These are phyloP conservation scores for Ptilorrhoa leucosticta DNA, from an alignment of 2,113 vertebrate genomes.

Conservation along the genomic window DNA sequence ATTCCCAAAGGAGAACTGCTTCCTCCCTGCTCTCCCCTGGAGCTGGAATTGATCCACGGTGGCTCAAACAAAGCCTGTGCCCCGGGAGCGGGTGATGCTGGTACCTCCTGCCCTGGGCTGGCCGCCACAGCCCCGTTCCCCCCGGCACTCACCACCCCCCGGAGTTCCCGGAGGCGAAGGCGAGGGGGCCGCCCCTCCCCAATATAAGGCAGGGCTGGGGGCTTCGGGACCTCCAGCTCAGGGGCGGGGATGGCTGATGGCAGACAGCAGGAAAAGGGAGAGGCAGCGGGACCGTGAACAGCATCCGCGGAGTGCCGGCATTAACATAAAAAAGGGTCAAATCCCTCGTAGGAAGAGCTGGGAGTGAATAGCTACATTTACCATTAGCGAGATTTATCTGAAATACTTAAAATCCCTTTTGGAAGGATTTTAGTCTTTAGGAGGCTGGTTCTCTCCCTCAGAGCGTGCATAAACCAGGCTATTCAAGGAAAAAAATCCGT, in stretches of 20 bases:
- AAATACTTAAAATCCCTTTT: conserved; percentile 7
- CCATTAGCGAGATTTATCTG: conserved; percentile 14
- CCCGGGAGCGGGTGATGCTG: not conserved
- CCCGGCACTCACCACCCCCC: not conserved
- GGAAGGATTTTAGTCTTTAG: conserved; percentile 26
- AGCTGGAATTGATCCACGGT: rapidly evolving
- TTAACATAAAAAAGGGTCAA: not conserved
- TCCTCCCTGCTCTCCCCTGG: not conserved
- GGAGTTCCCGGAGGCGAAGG: not conserved
- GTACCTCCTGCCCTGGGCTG: not conserved
- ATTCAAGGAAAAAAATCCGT: not conserved
- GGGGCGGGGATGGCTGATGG: not conserved
- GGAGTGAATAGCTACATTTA: not conserved
- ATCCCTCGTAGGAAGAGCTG: not conserved
- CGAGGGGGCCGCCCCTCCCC: rapidly evolving
- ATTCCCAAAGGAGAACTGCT: not conserved
- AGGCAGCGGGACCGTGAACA: rapidly evolving
- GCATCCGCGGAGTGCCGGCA: rapidly evolving
- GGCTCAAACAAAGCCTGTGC: not conserved
- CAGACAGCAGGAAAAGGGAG: not conserved
- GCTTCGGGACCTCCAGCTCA: not conserved
- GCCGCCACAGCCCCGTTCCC: rapidly evolving
- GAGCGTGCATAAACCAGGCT: not conserved
- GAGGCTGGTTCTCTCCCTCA: not conserved
- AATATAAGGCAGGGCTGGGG: rapidly evolving